Conservation (phyloP, 2,888 invertebrate species). For the Conus canariensis region DNA sequence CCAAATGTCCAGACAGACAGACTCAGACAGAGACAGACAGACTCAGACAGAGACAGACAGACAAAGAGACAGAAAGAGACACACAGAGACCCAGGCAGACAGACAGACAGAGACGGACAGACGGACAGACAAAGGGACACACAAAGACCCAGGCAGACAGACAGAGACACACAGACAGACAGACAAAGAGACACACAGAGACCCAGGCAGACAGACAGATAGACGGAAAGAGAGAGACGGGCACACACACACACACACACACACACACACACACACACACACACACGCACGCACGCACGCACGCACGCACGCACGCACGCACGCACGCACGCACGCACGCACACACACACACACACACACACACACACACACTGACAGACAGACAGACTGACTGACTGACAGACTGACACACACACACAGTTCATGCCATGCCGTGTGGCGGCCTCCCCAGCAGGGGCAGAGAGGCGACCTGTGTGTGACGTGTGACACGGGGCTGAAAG, state of each 20-base stretch:
- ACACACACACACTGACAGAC: neutral
- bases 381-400: neutral
- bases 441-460: no score
- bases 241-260: slow-evolving; percentile 4
- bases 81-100: neutral
- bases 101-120: no score
- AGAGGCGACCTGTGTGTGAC: no score
- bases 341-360: slow-evolving; percentile 13
- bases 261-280: neutral
- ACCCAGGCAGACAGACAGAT: neutral
- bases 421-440: no score
- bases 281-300: neutral
- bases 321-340: neutral
- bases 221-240: no score
- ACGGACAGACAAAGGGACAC: neutral
- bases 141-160: neutral
- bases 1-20: neutral
- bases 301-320: neutral
- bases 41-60: neutral
- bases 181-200: neutral
- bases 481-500: no score
- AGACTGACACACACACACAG: neutral
- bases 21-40: neutral
- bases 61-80: neutral
- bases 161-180: neutral